Percentiles rank a stretch among this genome's conserved stretches.
Conservation (phyloP, 92 coral and sea anemone species). For the Epizoanthus scotinus region DNA sequence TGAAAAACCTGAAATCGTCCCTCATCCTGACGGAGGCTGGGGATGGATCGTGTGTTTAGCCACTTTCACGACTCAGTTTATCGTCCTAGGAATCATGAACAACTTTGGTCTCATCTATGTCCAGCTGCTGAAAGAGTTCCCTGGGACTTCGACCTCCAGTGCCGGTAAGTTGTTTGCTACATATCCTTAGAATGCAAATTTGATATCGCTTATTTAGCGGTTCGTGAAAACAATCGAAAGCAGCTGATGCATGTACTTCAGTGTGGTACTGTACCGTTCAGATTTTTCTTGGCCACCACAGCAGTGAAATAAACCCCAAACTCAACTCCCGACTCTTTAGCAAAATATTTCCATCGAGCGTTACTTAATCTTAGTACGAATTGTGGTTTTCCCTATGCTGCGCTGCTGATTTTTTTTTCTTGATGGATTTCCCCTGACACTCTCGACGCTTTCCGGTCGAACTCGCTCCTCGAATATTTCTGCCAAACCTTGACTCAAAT, state of each 20-base stretch:
- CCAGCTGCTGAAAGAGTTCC: slow-evolving; percentile 73
- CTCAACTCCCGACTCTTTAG: neutral
- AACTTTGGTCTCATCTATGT: slow-evolving; percentile 94
- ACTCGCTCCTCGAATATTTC: neutral
- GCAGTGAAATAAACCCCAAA: neutral
- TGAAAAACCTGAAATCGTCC: slow-evolving; percentile 69
- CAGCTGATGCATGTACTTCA: slow-evolving; percentile 24
- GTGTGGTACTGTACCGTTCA: neutral
- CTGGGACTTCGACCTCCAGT: slow-evolving; percentile 16
- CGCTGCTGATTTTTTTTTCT: slow-evolving; percentile 18
- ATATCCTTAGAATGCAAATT: neutral
- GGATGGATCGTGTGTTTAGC: slow-evolving; percentile 98
- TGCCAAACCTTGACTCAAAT: neutral
- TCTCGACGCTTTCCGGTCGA: slow-evolving; percentile 35
- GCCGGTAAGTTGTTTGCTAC: slow-evolving; percentile 3
- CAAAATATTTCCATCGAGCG: neutral
- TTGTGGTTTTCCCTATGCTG: slow-evolving; percentile 9
- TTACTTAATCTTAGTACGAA: neutral
- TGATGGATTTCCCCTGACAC: slow-evolving; percentile 32
- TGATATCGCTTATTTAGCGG: neutral
- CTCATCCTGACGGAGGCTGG: slow-evolving; percentile 98
- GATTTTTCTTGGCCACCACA: neutral
- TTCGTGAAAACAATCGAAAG: slow-evolving; percentile 15
- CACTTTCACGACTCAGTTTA: slow-evolving; percentile 84
- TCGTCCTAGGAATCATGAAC: slow-evolving; percentile 96